A percentile compares a stretch with the other conserved stretches of the same genome.
Conservation (phyloP, 2,888 invertebrate genomes). For the Nowickia ferox region DNA sequence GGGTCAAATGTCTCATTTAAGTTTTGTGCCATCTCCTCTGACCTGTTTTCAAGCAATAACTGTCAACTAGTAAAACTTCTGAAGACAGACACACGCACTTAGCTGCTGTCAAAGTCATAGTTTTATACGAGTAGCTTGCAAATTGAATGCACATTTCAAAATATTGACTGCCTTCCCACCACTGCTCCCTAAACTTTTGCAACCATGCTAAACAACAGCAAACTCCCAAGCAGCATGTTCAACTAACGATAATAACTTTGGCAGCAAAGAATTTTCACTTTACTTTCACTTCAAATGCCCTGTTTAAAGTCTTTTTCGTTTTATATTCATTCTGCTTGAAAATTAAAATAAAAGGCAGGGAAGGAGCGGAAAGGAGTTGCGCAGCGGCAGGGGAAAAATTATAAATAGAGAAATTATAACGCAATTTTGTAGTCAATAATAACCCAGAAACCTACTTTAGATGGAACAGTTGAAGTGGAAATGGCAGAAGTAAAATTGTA, state of each 20-base stretch:
- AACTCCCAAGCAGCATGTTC: conserved; percentile 4
- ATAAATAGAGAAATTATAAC: conserved; percentile 47
- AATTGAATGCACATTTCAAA: conserved; percentile 35
- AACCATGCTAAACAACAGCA: no score
- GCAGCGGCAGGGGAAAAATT: neutral
- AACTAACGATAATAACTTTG: conserved; percentile 55
- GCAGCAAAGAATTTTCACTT: conserved; percentile 49
- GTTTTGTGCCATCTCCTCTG: conserved; percentile 30
- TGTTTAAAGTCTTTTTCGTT: conserved; percentile 5
- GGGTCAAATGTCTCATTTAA: conserved; percentile 57
- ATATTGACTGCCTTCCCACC: neutral
- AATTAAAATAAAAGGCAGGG: neutral
- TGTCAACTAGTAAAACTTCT: conserved; percentile 51
- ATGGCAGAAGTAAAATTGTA: conserved; percentile 36
- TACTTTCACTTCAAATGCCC: conserved; percentile 53
- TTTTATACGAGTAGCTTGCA: conserved; percentile 48
- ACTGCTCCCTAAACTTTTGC: conserved; percentile 3
- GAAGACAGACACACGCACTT: conserved; percentile 23
- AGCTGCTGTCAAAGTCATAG: conserved; percentile 59
- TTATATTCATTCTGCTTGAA: neutral
- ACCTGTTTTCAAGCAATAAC: conserved; percentile 52
- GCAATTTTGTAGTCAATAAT: conserved; percentile 55
- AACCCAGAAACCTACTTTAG: conserved; percentile 69
- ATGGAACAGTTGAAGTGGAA: conserved; percentile 51
- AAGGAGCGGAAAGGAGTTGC: neutral